phyloP scores from a whole-genome alignment of 1,140 invertebrate genomes.

The Condylostylus longicornis region DNA sequence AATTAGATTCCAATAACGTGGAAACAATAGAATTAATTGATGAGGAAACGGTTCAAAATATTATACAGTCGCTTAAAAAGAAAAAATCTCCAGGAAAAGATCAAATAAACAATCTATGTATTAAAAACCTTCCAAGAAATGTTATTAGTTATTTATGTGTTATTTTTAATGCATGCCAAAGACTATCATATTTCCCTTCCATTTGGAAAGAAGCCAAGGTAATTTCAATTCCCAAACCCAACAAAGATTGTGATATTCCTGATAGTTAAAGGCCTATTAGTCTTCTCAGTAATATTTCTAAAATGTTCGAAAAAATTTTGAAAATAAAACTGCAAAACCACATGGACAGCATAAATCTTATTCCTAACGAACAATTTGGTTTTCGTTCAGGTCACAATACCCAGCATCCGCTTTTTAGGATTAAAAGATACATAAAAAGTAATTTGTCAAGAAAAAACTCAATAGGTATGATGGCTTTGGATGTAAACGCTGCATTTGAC shows the following conservation, averaged over 20 bases:
- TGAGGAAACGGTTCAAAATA: too few relatives aligned
- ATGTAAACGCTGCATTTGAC: slow-evolving; percentile 27
- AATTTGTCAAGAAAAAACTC: slow-evolving; percentile 13
- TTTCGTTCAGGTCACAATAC: slow-evolving; percentile 24
- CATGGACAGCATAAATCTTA: slow-evolving; percentile 12
- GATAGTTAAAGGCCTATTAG: slow-evolving; percentile 25
- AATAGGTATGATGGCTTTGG: slow-evolving; percentile 16
- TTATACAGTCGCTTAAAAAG: too few relatives aligned
- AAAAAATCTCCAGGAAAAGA: too few relatives aligned
- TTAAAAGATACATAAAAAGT: slow-evolving; percentile 19
- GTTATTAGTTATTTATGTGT: too few relatives aligned
- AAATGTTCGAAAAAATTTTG: slow-evolving; percentile 21
- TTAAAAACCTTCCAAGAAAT: too few relatives aligned
- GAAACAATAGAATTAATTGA: too few relatives aligned
- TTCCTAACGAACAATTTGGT: slow-evolving; percentile 26
- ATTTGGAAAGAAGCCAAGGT: slow-evolving; percentile 27
- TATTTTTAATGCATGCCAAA: slow-evolving; percentile 17
- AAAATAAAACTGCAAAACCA: slow-evolving; percentile 8
- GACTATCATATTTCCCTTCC: slow-evolving; percentile 18
- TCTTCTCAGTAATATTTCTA: slow-evolving; percentile 20
- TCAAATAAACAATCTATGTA: too few relatives aligned
- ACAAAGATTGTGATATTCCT: slow-evolving; percentile 17
- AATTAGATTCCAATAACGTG: too few relatives aligned
- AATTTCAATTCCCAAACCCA: slow-evolving; percentile 25
- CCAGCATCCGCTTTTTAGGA: slow-evolving; percentile 20